phyloP scores from a whole-genome alignment of 2,888 invertebrate species.

The Pseudococcus jackbeardsleyi region DNA sequence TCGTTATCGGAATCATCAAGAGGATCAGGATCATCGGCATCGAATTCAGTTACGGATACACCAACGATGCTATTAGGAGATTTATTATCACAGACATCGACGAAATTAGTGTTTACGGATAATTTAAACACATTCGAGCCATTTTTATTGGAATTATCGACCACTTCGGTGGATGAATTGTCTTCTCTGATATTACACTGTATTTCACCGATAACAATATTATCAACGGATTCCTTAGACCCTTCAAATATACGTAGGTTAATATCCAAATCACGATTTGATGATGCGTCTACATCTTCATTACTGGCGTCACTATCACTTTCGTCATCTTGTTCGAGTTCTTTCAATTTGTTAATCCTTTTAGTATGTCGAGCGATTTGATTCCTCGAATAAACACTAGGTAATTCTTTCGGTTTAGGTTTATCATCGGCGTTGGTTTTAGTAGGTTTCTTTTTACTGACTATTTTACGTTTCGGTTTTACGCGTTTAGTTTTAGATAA shows the following conservation, averaged over 20 bases:
- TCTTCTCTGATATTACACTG: slow-evolving; percentile 53
- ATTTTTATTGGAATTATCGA: slow-evolving; percentile 16
- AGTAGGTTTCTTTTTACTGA: neutral
- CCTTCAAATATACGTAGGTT: slow-evolving; percentile 61
- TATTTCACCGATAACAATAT: slow-evolving; percentile 54
- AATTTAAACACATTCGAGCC: slow-evolving; percentile 53
- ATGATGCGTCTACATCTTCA: neutral
- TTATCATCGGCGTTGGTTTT: neutral
- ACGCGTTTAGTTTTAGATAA: neutral
- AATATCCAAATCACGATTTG: slow-evolving; percentile 53
- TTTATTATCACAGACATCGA: slow-evolving; percentile 22
- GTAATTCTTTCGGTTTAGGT: slow-evolving; percentile 15
- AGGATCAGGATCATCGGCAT: neutral
- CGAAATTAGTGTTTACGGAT: slow-evolving; percentile 47
- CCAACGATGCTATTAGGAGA: neutral
- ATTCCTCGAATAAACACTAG: slow-evolving; percentile 53
- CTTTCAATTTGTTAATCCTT: slow-evolving; percentile 46
- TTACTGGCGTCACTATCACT: slow-evolving; percentile 36
- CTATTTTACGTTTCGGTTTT: neutral
- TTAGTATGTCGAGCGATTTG: slow-evolving; percentile 49
- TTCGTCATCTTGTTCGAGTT: slow-evolving; percentile 30
- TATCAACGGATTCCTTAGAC: slow-evolving; percentile 17
- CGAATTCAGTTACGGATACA: neutral
- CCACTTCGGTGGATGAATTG: neutral
- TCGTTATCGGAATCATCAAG: slow-evolving; percentile 40